Conservation (phyloP, 2,888 invertebrate genomes). For the Nudaria mundana region DNA sequence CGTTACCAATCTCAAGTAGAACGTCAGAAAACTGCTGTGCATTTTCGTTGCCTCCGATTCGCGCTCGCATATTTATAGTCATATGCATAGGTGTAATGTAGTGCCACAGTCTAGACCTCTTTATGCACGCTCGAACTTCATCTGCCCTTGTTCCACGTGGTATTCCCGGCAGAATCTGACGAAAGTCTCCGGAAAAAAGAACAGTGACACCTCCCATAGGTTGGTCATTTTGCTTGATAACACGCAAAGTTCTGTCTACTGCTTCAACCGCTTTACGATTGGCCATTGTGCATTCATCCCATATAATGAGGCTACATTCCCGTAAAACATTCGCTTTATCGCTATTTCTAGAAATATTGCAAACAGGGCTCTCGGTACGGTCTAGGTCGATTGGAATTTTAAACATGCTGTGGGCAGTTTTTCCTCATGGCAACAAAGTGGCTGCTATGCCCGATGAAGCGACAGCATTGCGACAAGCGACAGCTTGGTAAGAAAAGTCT, state of each 20-base stretch:
- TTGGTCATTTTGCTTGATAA: not conserved
- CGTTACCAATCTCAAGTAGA: not conserved
- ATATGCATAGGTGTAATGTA: not conserved
- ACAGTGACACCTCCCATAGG: not conserved
- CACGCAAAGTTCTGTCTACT: not conserved
- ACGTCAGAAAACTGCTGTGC: not conserved
- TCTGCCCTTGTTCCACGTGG: not conserved
- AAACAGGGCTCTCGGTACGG: not conserved
- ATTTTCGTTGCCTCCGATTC: not conserved
- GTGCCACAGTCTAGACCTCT: not conserved
- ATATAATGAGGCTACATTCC: not conserved
- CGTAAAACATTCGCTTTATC: not conserved
- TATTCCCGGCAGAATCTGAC: not conserved
- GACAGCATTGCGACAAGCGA: not conserved
- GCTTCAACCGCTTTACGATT: not conserved
- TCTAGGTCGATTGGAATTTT: constrained; percentile 4
- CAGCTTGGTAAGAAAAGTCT: not conserved
- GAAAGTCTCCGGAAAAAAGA: not conserved
- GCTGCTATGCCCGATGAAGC: constrained; percentile 3
- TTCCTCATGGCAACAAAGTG: constrained; percentile 1
- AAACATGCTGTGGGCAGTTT: constrained; percentile 3
- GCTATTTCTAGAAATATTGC: constrained; percentile 5
- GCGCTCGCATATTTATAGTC: not conserved
- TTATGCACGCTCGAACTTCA: not conserved
- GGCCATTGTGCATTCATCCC: constrained; percentile 1